Percentiles rank a stretch among this genome's conserved stretches.
phyloP scores from a whole-genome alignment of 2,888 invertebrate species.

The Blastobasis adustella region DNA sequence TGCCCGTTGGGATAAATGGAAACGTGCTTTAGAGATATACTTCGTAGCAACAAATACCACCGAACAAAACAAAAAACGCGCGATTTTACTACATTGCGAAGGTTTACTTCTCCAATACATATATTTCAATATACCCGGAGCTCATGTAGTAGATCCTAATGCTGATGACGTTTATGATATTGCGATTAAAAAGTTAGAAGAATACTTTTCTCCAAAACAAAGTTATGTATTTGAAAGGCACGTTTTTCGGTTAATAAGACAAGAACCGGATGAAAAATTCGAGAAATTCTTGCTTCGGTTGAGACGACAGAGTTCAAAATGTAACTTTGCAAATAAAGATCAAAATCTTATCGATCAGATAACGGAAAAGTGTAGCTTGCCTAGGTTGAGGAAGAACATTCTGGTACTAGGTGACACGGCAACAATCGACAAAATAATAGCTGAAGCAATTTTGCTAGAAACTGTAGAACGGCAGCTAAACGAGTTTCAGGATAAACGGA shows the following conservation, averaged over 20 bases:
- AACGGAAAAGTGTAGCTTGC: slow-evolving; percentile 13
- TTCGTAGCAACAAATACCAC: neutral
- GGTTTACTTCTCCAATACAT: neutral
- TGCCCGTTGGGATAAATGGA: neutral
- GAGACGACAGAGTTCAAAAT: neutral
- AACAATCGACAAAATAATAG: neutral
- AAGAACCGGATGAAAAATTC: neutral
- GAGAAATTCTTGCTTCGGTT: neutral
- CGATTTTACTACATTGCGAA: neutral
- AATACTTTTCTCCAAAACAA: neutral
- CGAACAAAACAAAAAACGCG: neutral
- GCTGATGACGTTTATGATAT: neutral
- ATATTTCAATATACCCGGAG: neutral
- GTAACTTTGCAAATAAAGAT: slow-evolving; percentile 1
- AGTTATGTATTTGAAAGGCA: neutral
- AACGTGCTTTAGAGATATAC: neutral
- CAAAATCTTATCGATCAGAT: slow-evolving; percentile 16
- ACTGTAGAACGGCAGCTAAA: neutral
- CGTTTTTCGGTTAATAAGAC: neutral
- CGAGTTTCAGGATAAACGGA: neutral
- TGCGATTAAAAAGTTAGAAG: neutral
- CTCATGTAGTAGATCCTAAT: neutral
- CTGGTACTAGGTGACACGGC: slow-evolving; percentile 10
- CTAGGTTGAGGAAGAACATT: slow-evolving; percentile 15
- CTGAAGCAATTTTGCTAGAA: neutral